A percentile compares a stretch with the other conserved stretches of the same genome.
These are phyloP conservation scores for Chironex yamaguchii DNA, from an alignment of 30 jellyfish, hydroid and myxozoan species.

Conservation along the genomic window DNA sequence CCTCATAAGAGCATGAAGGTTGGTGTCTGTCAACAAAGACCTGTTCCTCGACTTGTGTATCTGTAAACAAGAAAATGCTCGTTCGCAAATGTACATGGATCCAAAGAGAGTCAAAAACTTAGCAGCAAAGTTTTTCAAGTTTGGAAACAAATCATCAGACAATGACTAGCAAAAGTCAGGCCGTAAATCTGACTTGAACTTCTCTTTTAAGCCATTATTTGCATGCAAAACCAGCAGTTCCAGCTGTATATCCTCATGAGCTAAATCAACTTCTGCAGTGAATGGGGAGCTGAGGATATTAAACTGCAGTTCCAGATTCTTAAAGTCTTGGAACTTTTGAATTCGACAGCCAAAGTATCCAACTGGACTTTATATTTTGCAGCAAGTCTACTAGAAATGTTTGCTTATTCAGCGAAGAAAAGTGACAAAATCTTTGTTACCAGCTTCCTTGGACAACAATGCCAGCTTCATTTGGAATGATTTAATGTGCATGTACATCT, in stretches of 20 bases:
- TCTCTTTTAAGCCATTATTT: not conserved
- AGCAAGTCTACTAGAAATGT: not conserved
- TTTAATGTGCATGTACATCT: not conserved
- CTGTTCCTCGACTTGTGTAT: not conserved
- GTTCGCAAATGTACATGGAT: not conserved
- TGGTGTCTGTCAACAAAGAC: not conserved
- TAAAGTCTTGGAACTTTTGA: not conserved
- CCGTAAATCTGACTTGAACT: not conserved
- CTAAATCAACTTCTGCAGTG: not conserved
- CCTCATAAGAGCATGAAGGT: too few relatives aligned
- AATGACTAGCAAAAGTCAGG: not conserved
- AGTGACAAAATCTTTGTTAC: not conserved
- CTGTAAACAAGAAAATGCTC: not conserved
- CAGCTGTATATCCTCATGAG: not conserved
- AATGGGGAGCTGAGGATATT: not conserved
- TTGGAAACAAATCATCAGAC: not conserved
- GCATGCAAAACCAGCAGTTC: not conserved
- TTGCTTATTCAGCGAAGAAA: not conserved
- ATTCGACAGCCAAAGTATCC: not conserved
- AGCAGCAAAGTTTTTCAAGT: not conserved
- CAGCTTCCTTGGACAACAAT: not conserved
- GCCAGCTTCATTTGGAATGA: not conserved
- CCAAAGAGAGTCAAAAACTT: not conserved
- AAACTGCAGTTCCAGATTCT: not conserved
- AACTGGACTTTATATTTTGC: not conserved